Base-by-base conservation (phyloP, 2,113 vertebrate genomes). In the Cyanoderma ruficeps region DNA sequence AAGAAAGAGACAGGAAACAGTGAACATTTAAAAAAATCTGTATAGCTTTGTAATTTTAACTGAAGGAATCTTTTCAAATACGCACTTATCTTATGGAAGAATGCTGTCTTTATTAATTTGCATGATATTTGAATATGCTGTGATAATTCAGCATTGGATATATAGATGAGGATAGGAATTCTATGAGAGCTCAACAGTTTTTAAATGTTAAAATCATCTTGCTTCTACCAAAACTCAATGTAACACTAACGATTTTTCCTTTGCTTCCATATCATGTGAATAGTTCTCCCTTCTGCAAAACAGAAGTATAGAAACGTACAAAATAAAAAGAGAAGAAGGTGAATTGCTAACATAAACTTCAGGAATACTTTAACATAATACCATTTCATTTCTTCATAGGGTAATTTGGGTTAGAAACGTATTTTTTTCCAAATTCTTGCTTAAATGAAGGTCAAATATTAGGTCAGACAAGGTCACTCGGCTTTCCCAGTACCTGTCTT, bases 201-300 rank as follows among this genome's bases (percentile, higher is more conserved):
- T 2, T 35, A 49, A 69, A 31, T 53, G 15, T 35, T 76, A 63
- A 10, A 44, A 21, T 59, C 22, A 67, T 49, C 11, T 19, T 68
- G 2, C 15, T 82, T 69, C 41, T 44, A 37, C 10, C 18, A 46
- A 56, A 78, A 33, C 2, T 22, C 46, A 52, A 52, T 35, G 4
- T 41, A 75, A 57, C 0, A 0, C 39, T 55, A 64, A 2, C 2
- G 17, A 3, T 2, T 24, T 67, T 83, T 79, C 17, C 2, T 44
- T 59, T 61, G 18, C n/a, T 93, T 83, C 11, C 10, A 25, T 22
- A 65, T 25, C 1, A 14, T 7, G 2, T 13, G 11, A 53, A 16
- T n/a, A 37, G 15, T 56, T 70, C 42, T 33, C 3, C 6, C 23
- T 68, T 84, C 46, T 30, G 9, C 8, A 59, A 82, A 84, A 52